A percentile compares a stretch with the other conserved stretches of the same genome.
These are phyloP conservation scores for Chaetops frenatus DNA, from an alignment of 2,113 vertebrate genomes.

Conservation along the genomic window DNA sequence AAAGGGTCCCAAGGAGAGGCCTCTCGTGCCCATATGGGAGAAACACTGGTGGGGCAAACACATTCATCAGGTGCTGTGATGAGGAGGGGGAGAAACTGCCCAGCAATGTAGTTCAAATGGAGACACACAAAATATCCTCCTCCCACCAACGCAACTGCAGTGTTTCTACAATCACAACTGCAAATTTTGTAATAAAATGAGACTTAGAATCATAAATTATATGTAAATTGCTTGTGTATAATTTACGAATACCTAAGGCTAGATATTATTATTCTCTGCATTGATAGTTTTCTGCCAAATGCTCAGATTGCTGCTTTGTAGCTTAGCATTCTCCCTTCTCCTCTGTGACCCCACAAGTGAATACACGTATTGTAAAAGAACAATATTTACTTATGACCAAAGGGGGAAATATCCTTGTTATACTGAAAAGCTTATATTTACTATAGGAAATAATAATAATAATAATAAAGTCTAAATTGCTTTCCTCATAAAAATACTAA, in stretches of 20 bases:
- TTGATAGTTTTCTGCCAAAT: neutral
- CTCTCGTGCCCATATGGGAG: neutral
- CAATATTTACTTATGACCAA: conserved; percentile 20
- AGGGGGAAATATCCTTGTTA: neutral
- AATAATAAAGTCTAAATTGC: neutral
- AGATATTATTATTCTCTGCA: conserved; percentile 46
- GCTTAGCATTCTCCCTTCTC: neutral
- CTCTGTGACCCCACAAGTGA: neutral
- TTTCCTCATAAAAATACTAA: conserved; percentile 27
- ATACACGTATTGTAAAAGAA: neutral
- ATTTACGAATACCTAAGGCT: conserved; percentile 54
- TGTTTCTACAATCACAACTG: neutral
- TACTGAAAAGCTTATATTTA: conserved; percentile 4
- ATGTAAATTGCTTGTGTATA: conserved; percentile 51
- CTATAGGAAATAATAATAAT: neutral
- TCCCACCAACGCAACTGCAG: rapidly evolving
- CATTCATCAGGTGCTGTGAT: neutral
- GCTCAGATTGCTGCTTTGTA: neutral
- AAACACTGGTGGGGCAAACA: neutral
- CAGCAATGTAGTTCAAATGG: neutral
- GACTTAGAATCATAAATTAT: conserved; percentile 30
- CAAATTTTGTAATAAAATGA: conserved; percentile 9
- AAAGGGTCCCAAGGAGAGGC: neutral
- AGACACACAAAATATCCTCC: neutral
- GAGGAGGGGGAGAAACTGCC: neutral